These are phyloP conservation scores for Ranitomeya imitator DNA, from an alignment of 2,113 vertebrate species.

Conservation along the genomic window DNA sequence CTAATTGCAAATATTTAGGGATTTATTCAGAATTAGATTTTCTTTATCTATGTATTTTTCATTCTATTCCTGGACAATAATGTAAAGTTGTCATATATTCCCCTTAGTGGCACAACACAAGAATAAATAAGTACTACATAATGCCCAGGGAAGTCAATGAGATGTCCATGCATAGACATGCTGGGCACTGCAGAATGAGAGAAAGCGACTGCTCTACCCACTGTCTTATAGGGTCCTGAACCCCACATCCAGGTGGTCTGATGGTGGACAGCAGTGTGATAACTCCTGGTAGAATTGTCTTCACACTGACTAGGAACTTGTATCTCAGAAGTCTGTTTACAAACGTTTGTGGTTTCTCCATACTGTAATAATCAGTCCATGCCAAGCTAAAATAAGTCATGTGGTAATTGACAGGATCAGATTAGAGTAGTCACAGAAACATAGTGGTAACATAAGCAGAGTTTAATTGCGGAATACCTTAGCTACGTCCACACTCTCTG, in stretches of 20 bases:
- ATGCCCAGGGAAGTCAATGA: background rate
- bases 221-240: background rate
- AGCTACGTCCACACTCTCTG: constrained; percentile 86
- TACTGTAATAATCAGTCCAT: background rate
- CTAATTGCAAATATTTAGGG: too few species aligned
- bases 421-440: constrained; percentile 40
- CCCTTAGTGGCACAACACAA: too few species aligned
- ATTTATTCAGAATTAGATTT: too few species aligned
- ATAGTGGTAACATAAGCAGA: background rate
- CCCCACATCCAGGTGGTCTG: background rate
- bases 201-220: background rate
- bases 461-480: constrained; percentile 78
- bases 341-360: background rate
- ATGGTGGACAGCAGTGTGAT: background rate
- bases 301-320: background rate
- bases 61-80: too few species aligned
- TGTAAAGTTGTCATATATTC: too few species aligned
- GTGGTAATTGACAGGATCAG: background rate
- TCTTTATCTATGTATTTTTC: too few species aligned
- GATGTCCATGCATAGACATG: background rate
- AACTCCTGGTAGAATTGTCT: background rate
- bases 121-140: background rate
- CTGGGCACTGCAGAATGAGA: too few species aligned
- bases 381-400: background rate
- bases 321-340: background rate